Evolutionary conservation across 1,140 invertebrate genomes (phyloP), one percentile per base, ranked within the genome.

Genomic region (Brachionus rotundiformis): DNA sequence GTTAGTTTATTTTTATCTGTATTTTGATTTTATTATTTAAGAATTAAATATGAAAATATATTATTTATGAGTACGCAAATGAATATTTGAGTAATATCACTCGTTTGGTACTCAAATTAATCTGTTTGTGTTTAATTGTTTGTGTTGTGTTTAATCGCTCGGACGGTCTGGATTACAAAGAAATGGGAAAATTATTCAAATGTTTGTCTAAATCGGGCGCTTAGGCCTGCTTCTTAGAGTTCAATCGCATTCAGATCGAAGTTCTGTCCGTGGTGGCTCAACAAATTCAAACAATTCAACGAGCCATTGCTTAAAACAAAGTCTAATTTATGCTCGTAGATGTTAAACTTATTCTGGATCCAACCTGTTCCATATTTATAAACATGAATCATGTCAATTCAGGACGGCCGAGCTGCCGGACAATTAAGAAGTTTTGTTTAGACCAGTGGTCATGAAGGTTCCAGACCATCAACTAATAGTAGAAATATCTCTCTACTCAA

Each of bases 371-470:
- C 19, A 85, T 88, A 19, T 89, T 89, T 79, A 88, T 89, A 82
- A 89, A 88, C 68, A 89, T 89, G 95, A 98, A 98, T 91, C 95
- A 95, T 23, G 95, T 95, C 1, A 98, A 98, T 87, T 95, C 95
- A 59, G 95, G 96, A 1, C 90, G 96, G 68, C 98, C 85, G 95
- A 97, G 87, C 86, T 98, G n/a, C 96, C 95, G 1, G 96, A 98
- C 88, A 98, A 98, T 89, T 90, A 98, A 82, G 98, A 98, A 90
- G 95, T 98, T 84, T 95, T 97, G 87, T 98, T 98, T 88, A 91
- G 96, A 71, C 96, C 95, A 0, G 95, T 98, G 3, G 94, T 95
- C 23, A 98, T 98, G 96, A 98, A 98, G 95, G 95, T 98, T 16
- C 95, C 96, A 0, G 87, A 88, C 23, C 33, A 47, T 27, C 59